phyloP scores from a whole-genome alignment of 2,888 invertebrate genomes.

The Chironomus riparius region DNA sequence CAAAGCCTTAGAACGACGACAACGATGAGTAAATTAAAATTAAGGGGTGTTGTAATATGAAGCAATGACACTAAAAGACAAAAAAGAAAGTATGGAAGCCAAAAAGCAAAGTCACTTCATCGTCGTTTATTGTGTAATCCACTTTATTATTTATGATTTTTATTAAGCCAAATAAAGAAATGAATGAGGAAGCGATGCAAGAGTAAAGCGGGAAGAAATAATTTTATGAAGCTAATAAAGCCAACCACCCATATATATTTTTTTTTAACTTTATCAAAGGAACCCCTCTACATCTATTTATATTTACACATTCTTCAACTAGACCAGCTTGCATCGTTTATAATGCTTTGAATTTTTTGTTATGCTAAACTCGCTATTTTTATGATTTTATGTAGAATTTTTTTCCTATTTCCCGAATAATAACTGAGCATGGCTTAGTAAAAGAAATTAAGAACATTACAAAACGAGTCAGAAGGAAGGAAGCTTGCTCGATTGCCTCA shows the following conservation, averaged over 20 bases:
- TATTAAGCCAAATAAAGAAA: slow-evolving; percentile 22
- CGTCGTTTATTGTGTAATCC: slow-evolving; percentile 24
- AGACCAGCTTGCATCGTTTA: neutral
- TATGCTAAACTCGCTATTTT: neutral
- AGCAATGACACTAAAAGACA: neutral
- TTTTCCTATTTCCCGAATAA: neutral
- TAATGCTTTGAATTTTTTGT: neutral
- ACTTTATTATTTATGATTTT: slow-evolving; percentile 27
- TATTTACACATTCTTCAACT: neutral
- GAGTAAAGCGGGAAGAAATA: neutral
- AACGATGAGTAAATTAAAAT: neutral
- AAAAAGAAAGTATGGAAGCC: neutral
- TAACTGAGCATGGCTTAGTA: neutral
- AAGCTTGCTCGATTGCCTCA: neutral
- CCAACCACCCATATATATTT: neutral
- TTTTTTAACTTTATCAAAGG: neutral
- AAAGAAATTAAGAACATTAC: neutral
- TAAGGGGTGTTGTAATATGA: neutral
- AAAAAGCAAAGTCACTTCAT: slow-evolving; percentile 6
- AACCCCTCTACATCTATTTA: neutral
- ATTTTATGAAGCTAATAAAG: slow-evolving; percentile 13
- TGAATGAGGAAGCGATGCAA: neutral
- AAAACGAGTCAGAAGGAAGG: no score
- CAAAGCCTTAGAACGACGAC: neutral
- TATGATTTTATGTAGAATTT: neutral